phyloP scores from a whole-genome alignment of 2,797 vertebrate species.

The Eidolon dupreanum region DNA sequence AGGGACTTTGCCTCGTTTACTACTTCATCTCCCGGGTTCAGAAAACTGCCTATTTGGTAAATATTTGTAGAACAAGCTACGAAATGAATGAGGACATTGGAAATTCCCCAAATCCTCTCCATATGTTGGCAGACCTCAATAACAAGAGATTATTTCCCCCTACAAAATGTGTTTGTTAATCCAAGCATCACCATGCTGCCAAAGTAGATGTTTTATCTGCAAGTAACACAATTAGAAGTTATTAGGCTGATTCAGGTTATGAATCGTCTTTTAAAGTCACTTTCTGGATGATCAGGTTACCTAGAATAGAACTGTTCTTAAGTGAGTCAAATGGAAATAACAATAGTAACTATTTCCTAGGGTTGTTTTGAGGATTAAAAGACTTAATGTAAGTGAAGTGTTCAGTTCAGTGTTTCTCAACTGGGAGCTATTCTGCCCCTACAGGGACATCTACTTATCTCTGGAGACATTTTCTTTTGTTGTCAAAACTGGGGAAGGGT shows the following conservation, averaged over 20 bases:
- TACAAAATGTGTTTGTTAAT: conserved; percentile 34
- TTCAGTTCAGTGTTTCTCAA: neutral
- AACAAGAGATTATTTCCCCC: neutral
- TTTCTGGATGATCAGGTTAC: conserved; percentile 31
- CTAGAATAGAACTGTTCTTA: neutral
- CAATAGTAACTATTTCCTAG: neutral
- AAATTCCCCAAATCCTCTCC: neutral
- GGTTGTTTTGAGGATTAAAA: neutral
- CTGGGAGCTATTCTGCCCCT: neutral
- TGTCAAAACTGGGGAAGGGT: neutral
- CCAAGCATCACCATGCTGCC: neutral
- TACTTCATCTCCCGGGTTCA: neutral
- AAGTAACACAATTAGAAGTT: conserved; percentile 35
- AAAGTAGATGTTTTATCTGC: neutral
- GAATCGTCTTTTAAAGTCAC: conserved; percentile 26
- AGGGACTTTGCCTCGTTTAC: neutral
- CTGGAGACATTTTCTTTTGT: neutral
- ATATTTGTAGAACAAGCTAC: neutral
- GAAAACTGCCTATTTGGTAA: neutral
- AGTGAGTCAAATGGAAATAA: neutral
- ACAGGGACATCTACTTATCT: neutral
- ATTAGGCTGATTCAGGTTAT: conserved; percentile 46
- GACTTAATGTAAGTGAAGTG: neutral
- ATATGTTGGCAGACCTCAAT: neutral
- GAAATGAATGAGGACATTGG: neutral